phyloP scores from a whole-genome alignment of 2,113 vertebrate species.

The Myrmecobius fasciatus region DNA sequence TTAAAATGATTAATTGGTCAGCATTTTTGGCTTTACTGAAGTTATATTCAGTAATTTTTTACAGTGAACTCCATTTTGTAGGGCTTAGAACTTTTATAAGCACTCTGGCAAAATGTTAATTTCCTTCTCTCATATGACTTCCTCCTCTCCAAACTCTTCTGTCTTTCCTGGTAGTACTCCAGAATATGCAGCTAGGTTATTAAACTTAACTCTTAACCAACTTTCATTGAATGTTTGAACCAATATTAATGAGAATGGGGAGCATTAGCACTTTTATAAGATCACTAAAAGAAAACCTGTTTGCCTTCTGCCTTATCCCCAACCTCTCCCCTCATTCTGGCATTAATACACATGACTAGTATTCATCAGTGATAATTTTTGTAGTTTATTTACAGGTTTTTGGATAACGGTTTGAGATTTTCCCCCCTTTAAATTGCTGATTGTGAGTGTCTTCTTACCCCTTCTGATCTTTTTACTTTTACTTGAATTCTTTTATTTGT shows the following conservation, averaged over 20 bases:
- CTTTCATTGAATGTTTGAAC: conserved; percentile 40
- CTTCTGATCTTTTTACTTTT: conserved; percentile 5
- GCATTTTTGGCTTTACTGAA: conserved; percentile 42
- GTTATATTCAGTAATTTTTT: conserved; percentile 32
- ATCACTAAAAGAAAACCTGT: conserved; percentile 39
- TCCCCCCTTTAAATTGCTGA: conserved; percentile 48
- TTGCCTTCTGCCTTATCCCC: conserved; percentile 14
- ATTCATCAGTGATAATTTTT: conserved; percentile 17
- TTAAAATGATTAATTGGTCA: conserved; percentile 36
- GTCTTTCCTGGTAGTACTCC: not conserved
- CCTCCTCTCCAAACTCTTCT: not conserved
- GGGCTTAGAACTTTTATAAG: conserved; percentile 22
- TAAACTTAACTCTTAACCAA: conserved; percentile 23
- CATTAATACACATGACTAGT: conserved; percentile 21
- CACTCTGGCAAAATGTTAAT: conserved; percentile 38
- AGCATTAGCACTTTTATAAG: conserved; percentile 12
- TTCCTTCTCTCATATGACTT: not conserved
- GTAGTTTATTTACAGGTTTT: conserved; percentile 45
- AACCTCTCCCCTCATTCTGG: not conserved
- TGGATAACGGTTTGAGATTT: conserved; percentile 21
- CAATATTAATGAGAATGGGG: conserved; percentile 16
- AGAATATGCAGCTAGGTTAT: conserved; percentile 20
- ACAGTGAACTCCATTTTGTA: conserved; percentile 53
- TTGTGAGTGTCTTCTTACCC: conserved; percentile 25
- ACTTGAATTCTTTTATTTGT: conserved; percentile 41